Evolutionary conservation across 2,113 vertebrate genomes (phyloP).

Genomic region (Oenanthe oenanthe): DNA sequence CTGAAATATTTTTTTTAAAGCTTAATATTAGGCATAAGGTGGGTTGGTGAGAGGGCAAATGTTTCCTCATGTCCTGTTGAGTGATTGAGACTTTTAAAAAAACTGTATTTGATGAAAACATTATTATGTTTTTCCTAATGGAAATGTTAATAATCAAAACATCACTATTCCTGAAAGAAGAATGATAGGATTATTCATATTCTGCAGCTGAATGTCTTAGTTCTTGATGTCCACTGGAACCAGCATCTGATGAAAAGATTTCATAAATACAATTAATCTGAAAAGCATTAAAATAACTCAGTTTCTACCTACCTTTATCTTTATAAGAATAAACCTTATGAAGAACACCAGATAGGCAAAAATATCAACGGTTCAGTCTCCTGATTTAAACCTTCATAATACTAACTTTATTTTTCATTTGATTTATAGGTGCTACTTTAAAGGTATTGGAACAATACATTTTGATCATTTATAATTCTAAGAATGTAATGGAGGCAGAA

Average conservation of each 20-base stretch:
- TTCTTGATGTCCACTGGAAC: neutral
- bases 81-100: neutral
- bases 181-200: neutral
- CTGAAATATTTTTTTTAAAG: neutral
- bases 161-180: neutral
- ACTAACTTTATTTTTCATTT: slow-evolving; percentile 39
- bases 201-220: neutral
- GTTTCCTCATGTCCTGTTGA: neutral
- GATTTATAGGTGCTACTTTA: slow-evolving; percentile 23
- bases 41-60: neutral
- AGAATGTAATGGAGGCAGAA: neutral
- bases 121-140: neutral
- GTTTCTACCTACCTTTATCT: neutral
- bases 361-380: slow-evolving; percentile 1
- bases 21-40: neutral
- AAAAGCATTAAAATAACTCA: slow-evolving; percentile 29
- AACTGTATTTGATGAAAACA: neutral
- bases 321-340: slow-evolving; percentile 13
- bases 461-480: slow-evolving; percentile 33
- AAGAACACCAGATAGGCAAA: slow-evolving; percentile 1
- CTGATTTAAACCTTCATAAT: slow-evolving; percentile 32
- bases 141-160: neutral
- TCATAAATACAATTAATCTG: slow-evolving; percentile 3
- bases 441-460: neutral
- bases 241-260: neutral